phyloP scores from a whole-genome alignment of 2,888 invertebrate species.

The Heliconius charithonia region DNA sequence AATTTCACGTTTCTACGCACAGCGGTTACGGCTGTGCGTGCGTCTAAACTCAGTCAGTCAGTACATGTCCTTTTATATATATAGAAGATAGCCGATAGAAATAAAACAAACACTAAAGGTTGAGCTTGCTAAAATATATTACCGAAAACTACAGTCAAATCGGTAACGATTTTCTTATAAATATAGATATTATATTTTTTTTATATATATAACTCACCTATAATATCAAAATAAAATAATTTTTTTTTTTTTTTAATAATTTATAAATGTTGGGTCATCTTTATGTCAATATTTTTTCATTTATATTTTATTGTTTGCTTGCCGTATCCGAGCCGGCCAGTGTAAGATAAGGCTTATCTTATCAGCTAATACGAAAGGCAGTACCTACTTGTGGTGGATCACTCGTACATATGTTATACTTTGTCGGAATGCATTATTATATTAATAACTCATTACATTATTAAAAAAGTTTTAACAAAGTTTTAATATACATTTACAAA shows the following conservation, averaged over 20 bases:
- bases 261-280: not conserved
- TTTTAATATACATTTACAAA: not conserved
- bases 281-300: not conserved
- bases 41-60: too few species aligned
- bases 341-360: conserved; percentile 49
- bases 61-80: too few species aligned
- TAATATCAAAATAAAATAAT: not conserved
- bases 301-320: not conserved
- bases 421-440: not conserved
- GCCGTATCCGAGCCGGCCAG: not conserved
- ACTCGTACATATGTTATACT: conserved; percentile 17
- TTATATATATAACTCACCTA: not conserved
- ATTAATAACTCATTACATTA: not conserved
- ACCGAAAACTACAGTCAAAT: too few species aligned
- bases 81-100: too few species aligned
- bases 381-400: conserved; percentile 47
- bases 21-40: too few species aligned
- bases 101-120: too few species aligned
- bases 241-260: not conserved
- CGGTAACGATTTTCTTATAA: too few species aligned
- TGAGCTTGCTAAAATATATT: too few species aligned
- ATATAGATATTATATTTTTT: not conserved
- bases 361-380: conserved; percentile 50
- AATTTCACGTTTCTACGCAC: too few species aligned
- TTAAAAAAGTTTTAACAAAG: not conserved